These are phyloP conservation scores for Tamandua tetradactyla DNA, from an alignment of 2,797 vertebrate species.

Conservation along the genomic window DNA sequence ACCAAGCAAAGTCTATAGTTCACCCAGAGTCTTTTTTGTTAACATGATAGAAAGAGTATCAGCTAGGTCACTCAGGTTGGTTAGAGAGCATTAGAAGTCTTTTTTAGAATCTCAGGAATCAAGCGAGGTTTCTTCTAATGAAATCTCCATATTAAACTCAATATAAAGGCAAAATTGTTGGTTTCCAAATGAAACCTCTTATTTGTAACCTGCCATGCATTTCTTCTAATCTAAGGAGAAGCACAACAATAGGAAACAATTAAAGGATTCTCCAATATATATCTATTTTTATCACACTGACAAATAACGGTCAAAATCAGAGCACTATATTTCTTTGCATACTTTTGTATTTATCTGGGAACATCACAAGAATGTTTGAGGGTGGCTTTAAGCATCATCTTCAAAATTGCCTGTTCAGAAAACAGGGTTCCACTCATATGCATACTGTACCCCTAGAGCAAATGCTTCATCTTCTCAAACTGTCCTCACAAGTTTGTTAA, in stretches of 20 bases:
- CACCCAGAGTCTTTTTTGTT: constrained; percentile 58
- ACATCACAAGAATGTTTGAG: neutral
- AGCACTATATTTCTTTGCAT: neutral
- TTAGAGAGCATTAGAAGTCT: neutral
- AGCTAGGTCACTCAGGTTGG: constrained; percentile 28
- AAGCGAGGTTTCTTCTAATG: neutral
- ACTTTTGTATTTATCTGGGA: neutral
- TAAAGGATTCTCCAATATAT: neutral
- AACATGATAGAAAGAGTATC: constrained; percentile 58
- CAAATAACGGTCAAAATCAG: neutral
- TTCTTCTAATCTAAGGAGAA: constrained; percentile 5
- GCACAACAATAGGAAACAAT: neutral
- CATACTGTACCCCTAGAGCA: constrained; percentile 37
- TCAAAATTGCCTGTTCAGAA: constrained; percentile 35
- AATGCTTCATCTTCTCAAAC: constrained; percentile 58
- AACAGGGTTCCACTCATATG: neutral
- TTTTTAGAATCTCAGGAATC: neutral
- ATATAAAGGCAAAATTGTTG: neutral
- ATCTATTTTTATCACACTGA: neutral
- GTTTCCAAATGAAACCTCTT: constrained; percentile 30
- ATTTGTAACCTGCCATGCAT: constrained; percentile 1
- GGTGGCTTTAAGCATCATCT: constrained; percentile 58
- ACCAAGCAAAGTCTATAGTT: constrained; percentile 62
- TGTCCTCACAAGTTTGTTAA: constrained; percentile 64
- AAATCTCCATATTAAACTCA: constrained; percentile 61